Evolutionary conservation across 2,888 invertebrate species (phyloP).

Genomic region (Scaptomyza polygonia): DNA sequence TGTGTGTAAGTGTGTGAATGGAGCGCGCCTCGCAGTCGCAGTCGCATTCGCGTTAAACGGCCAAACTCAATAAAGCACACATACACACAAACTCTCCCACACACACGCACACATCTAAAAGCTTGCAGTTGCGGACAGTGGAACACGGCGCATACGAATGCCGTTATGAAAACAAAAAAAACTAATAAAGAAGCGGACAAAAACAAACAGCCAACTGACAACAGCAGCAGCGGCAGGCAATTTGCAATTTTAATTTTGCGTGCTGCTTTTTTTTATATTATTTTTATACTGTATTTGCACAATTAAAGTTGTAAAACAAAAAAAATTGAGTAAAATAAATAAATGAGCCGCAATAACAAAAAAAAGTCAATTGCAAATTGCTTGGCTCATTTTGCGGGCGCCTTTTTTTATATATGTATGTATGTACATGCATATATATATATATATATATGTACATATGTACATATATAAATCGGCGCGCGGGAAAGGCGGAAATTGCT

Average conservation of each 20-base stretch:
- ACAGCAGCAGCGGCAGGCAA: conserved; percentile 30
- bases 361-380: conserved; percentile 53
- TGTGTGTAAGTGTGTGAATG: conserved; percentile 41
- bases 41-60: conserved; percentile 15
- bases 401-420: conserved; percentile 1
- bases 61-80: conserved; percentile 20
- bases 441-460: not conserved
- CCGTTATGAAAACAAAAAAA: conserved; percentile 79
- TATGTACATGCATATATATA: too few species aligned
- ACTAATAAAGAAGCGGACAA: conserved; percentile 77
- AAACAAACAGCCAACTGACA: conserved; percentile 64
- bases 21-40: conserved; percentile 17
- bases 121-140: conserved; percentile 46
- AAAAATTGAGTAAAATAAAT: conserved; percentile 33
- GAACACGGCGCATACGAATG: conserved; percentile 67
- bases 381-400: conserved; percentile 50
- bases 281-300: conserved; percentile 38
- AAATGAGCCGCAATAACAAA: conserved; percentile 41
- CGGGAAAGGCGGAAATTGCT: conserved; percentile 68
- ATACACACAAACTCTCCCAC: conserved; percentile 13
- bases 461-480: conserved; percentile 16
- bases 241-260: conserved; percentile 74
- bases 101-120: conserved; percentile 10
- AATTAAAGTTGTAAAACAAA: conserved; percentile 67
- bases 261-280: conserved; percentile 26